Evolutionary conservation across 1,140 invertebrate genomes (phyloP), one percentile per base, ranked within the genome.

Genomic region (Drepana arcuata): DNA sequence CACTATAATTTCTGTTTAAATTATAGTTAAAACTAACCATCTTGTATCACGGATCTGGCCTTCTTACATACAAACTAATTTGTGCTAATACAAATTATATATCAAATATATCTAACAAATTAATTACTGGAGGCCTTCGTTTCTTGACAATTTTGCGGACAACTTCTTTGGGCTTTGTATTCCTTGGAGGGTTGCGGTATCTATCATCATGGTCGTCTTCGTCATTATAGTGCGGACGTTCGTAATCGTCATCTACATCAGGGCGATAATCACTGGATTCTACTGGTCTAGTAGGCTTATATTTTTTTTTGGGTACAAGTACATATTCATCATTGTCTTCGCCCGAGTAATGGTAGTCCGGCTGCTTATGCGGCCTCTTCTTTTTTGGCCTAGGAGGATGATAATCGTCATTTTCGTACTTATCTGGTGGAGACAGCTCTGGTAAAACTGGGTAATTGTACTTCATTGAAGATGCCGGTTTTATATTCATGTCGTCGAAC

Each of bases 31-130:
- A n/a, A n/a, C n/a, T n/a, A n/a, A n/a, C n/a, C n/a, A n/a, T n/a
- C n/a, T n/a, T n/a, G n/a, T n/a, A n/a, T n/a, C n/a, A 70, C 7
- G 53, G 28, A 21, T 21, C 9, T 21, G 9, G 18, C 18, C 18
- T 21, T 21, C 9, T 21, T 21, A 5, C 9, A 21, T 5, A 21
- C 9, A 21, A 21, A 21, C 4, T 21, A 21, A 21, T 5, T 21
- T 5, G 18, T 21, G 24, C 2, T 10, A 26, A 10, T 4, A 26
- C 4, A 26, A 26, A 26, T 26, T 75, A 80, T 63, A 81, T 75
- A 66, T 81, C 77, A 48, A 81, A 71, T 56, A 81, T 71, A 38
- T 81, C 77, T 67, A 81, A 53, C 32, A 81, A 34, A 41, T 75
- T 81, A 16, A 81, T 62, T 11, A 62, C 46, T 7, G 63, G 49